phyloP scores from a whole-genome alignment of 2,888 invertebrate genomes.

The Nezara viridula region DNA sequence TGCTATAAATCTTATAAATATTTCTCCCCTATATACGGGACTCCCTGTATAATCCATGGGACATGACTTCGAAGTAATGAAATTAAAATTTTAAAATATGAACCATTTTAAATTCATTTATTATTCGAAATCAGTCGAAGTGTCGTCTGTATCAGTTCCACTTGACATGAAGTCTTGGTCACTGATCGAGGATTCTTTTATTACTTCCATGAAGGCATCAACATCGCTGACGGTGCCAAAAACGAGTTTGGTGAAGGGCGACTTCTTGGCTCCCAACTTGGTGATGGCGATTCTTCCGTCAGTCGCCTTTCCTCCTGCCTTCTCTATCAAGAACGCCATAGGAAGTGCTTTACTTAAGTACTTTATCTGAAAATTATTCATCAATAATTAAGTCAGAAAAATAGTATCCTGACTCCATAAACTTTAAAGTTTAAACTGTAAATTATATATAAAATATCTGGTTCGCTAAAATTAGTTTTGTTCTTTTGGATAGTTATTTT shows the following conservation, averaged over 20 bases:
- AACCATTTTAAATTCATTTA: not conserved
- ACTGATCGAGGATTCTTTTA: not conserved
- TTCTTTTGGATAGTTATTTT: no score
- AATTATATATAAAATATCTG: no score
- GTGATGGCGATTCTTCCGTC: not conserved
- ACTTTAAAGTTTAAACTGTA: no score
- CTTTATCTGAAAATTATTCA: not conserved
- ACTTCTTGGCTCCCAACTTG: not conserved
- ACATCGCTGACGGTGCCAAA: not conserved
- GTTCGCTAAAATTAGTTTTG: no score
- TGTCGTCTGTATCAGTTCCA: not conserved
- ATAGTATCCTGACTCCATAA: no score
- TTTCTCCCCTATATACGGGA: no score
- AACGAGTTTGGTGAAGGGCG: not conserved
- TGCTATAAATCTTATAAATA: no score
- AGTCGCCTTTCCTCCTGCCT: not conserved
- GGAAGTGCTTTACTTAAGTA: not conserved
- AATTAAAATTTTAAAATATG: not conserved
- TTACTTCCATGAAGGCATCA: not conserved
- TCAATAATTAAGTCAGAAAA: not conserved
- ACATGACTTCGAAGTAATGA: not conserved
- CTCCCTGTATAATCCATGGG: no score
- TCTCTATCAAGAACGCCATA: not conserved
- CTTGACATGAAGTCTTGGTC: not conserved
- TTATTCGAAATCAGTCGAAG: not conserved